Percentiles rank a stretch among this genome's conserved stretches.
Conservation (phyloP, 2,888 invertebrate species). For the Sturmia bella region DNA sequence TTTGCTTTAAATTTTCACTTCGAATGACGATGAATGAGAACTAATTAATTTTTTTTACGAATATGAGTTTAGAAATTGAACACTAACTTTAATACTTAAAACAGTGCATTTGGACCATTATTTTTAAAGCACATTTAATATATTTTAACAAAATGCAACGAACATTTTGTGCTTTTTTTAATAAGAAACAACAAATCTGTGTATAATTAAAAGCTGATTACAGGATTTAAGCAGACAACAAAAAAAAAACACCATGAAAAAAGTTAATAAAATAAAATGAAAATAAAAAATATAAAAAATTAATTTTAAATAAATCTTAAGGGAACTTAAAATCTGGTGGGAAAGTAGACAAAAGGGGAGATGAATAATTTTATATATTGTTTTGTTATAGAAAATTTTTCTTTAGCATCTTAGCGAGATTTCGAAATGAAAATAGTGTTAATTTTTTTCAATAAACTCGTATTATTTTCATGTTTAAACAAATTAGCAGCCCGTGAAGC, state of each 20-base stretch:
- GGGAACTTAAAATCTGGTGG: conserved; percentile 35
- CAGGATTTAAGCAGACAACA: conserved; percentile 42
- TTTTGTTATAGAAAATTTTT: too few relatives aligned
- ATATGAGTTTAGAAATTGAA: too few relatives aligned
- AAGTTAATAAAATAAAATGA: conserved; percentile 49
- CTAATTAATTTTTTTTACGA: too few relatives aligned
- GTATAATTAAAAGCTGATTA: conserved; percentile 48
- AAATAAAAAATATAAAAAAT: conserved; percentile 37
- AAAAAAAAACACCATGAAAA: conserved; percentile 8
- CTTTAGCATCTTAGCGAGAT: too few relatives aligned
- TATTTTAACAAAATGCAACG: conserved; percentile 47
- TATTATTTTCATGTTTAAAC: too few relatives aligned
- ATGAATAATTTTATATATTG: too few relatives aligned
- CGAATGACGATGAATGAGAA: too few relatives aligned
- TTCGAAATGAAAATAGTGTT: too few relatives aligned
- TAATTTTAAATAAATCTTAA: conserved; percentile 63
- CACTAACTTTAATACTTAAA: conserved; percentile 15
- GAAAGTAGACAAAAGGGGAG: background rate
- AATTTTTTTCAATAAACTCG: too few relatives aligned
- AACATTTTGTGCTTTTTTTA: conserved; percentile 28
- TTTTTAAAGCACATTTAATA: conserved; percentile 44
- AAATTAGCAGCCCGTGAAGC: too few relatives aligned
- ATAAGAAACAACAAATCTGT: background rate
- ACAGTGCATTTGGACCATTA: conserved; percentile 37
- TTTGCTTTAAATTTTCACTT: too few relatives aligned